Percentiles rank a stretch among this genome's conserved stretches.
These are phyloP conservation scores for Julus scandinavius DNA, from an alignment of 2,888 invertebrate genomes.

Conservation along the genomic window DNA sequence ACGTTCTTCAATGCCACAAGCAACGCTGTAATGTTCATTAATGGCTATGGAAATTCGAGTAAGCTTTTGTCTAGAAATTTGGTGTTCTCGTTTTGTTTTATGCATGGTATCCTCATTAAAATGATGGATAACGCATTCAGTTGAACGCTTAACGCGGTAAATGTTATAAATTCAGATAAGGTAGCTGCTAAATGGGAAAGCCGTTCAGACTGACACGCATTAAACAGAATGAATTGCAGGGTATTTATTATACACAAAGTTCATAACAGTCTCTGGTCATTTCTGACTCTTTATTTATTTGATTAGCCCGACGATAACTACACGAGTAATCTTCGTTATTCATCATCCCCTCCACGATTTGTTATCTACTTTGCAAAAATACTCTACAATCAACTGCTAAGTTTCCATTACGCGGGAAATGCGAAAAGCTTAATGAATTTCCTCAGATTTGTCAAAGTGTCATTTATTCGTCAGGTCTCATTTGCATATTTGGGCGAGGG, in stretches of 20 bases:
- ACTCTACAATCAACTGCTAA: background rate
- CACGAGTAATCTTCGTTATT: constrained; percentile 52
- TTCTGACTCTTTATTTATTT: constrained; percentile 54
- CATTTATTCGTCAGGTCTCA: constrained; percentile 37
- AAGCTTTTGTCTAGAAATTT: constrained; percentile 35
- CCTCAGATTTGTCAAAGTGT: constrained; percentile 44
- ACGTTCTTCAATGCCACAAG: constrained; percentile 34
- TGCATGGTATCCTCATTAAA: constrained; percentile 47
- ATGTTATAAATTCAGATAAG: constrained; percentile 53
- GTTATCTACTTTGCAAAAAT: background rate
- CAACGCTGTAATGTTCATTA: constrained; percentile 9
- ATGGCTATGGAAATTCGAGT: constrained; percentile 22
- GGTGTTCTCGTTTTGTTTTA: constrained; percentile 38
- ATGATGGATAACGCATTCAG: constrained; percentile 49
- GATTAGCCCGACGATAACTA: constrained; percentile 52
- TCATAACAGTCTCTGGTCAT: constrained; percentile 53
- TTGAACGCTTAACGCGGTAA: constrained; percentile 53
- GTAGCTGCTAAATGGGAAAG: constrained; percentile 41
- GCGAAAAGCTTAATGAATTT: constrained; percentile 48
- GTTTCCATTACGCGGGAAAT: background rate
- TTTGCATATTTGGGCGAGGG: constrained; percentile 37
- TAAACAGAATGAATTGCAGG: constrained; percentile 50
- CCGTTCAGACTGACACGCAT: constrained; percentile 45
- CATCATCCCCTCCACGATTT: constrained; percentile 36
- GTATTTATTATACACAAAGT: constrained; percentile 52